phyloP scores from a whole-genome alignment of 2,113 vertebrate genomes.

The Neoarius graeffei region DNA sequence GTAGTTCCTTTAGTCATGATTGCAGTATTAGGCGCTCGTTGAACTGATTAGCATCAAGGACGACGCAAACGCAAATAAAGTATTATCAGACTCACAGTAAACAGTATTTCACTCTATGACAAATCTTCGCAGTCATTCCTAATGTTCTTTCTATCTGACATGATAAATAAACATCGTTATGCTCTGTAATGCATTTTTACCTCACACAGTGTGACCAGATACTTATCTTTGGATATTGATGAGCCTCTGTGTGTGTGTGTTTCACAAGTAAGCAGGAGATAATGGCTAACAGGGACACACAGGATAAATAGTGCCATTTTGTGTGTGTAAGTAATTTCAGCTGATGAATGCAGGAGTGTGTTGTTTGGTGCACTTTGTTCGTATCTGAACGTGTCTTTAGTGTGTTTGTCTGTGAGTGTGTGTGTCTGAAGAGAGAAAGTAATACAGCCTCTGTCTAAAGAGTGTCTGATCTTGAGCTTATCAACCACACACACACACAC shows the following conservation, averaged over 20 bases:
- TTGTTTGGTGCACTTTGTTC: not conserved
- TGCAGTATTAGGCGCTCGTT: not conserved
- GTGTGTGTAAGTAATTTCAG: not conserved
- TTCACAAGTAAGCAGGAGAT: not conserved
- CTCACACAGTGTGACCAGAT: slow-evolving; percentile 2
- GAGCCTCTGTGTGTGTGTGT: slow-evolving; percentile 3
- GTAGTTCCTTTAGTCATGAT: not conserved
- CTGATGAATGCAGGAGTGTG: not conserved
- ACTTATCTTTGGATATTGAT: slow-evolving; percentile 29
- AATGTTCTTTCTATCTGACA: not conserved
- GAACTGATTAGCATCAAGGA: slow-evolving; percentile 20
- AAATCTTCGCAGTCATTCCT: not conserved
- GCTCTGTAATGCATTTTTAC: slow-evolving; percentile 23
- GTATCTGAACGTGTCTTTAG: not conserved
- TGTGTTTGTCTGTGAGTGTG: not conserved
- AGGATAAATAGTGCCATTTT: not conserved
- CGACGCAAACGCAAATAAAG: not conserved
- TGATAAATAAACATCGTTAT: slow-evolving; percentile 15
- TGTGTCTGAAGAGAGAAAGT: not conserved
- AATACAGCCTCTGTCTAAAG: not conserved
- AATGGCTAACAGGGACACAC: not conserved
- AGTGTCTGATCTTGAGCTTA: not conserved
- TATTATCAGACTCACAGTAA: not conserved
- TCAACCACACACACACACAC: not conserved
- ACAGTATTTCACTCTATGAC: not conserved